phyloP scores from a whole-genome alignment of 1,140 invertebrate species.

The Sminthurides bifidus region DNA sequence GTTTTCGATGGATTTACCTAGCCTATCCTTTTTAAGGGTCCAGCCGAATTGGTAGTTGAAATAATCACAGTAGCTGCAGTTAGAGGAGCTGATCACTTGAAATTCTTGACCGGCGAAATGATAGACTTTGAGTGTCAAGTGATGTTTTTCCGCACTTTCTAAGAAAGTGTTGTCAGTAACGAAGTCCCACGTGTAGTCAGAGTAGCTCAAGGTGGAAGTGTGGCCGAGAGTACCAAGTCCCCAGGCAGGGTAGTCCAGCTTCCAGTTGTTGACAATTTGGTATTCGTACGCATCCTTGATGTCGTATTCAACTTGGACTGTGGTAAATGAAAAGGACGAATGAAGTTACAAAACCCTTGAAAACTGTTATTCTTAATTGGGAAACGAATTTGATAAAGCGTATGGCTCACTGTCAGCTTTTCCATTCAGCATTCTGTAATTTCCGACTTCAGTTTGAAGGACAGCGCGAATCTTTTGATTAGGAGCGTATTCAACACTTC shows the following conservation, averaged over 20 bases:
- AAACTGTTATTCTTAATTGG: background rate
- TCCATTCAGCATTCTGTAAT: slow-evolving; percentile 1
- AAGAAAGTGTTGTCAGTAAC: background rate
- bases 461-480: slow-evolving; percentile 12
- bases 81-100: no score
- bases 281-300: background rate
- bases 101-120: no score
- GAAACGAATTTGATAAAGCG: background rate
- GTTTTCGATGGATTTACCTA: no score
- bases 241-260: background rate
- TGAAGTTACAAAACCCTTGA: no score
- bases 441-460: slow-evolving; percentile 14
- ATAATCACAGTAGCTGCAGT: no score
- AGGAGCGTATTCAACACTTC: slow-evolving; percentile 17
- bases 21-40: no score
- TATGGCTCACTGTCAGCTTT: slow-evolving; percentile 9
- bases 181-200: background rate
- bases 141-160: no score
- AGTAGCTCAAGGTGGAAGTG: background rate
- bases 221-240: background rate
- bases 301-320: background rate
- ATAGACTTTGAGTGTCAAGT: no score
- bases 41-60: no score
- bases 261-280: background rate
- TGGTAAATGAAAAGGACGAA: background rate